phyloP scores from a whole-genome alignment of 2,888 invertebrate genomes.

The Philereme transversata region DNA sequence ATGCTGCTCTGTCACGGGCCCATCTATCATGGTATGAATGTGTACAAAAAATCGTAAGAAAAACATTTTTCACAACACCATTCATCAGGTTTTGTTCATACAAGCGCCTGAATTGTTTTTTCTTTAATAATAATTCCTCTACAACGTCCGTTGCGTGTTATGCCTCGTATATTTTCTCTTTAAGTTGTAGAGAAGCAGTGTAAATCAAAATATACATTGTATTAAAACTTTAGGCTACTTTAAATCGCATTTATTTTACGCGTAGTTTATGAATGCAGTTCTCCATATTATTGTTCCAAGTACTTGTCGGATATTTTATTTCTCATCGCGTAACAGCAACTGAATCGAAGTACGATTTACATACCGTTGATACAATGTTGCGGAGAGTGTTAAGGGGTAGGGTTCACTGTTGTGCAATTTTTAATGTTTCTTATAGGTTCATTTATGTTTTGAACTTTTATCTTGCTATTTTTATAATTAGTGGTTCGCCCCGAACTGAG shows the following conservation, averaged over 20 bases:
- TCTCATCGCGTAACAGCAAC: not conserved
- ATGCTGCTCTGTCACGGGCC: too few species aligned
- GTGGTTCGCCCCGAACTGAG: too few species aligned
- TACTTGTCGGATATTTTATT: constrained; percentile 15
- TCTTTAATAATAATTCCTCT: constrained; percentile 3
- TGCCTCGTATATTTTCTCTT: constrained; percentile 1
- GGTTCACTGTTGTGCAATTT: not conserved
- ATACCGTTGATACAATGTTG: not conserved
- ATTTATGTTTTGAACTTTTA: too few species aligned
- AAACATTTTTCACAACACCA: too few species aligned
- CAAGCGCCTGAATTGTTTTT: not conserved
- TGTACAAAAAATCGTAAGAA: too few species aligned
- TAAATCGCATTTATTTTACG: constrained; percentile 17
- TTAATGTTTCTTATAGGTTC: too few species aligned
- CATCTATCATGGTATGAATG: too few species aligned
- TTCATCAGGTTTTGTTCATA: constrained; percentile 12
- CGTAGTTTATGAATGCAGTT: constrained; percentile 18
- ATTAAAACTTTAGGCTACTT: constrained; percentile 1
- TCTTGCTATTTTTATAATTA: too few species aligned
- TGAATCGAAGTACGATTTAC: constrained; percentile 3
- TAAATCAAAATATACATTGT: constrained; percentile 21
- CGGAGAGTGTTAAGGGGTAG: not conserved
- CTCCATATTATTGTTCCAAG: constrained; percentile 11
- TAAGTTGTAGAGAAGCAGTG: constrained; percentile 7
- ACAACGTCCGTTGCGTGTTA: constrained; percentile 16